A percentile compares a stretch with the other conserved stretches of the same genome.
Evolutionary conservation across 1,140 invertebrate species (phyloP).

Genomic region (Campodea augens): DNA sequence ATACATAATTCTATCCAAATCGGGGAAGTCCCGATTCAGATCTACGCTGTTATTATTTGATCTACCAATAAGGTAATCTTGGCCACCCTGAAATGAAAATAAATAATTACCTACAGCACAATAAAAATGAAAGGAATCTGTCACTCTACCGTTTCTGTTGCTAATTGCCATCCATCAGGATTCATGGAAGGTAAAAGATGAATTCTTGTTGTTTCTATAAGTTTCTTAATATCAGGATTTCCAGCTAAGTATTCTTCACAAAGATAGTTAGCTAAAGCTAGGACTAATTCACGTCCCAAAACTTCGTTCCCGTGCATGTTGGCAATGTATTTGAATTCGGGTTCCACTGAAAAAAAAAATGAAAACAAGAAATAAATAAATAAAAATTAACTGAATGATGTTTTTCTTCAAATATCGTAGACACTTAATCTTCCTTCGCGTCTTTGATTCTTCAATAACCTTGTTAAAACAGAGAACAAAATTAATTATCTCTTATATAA

Average conservation of each 20-base stretch:
- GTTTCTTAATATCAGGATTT: constrained; percentile 36
- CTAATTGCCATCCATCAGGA: constrained; percentile 70
- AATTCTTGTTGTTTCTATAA: constrained; percentile 59
- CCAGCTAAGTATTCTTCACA: constrained; percentile 45
- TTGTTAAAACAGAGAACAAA: no score
- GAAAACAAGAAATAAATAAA: no score
- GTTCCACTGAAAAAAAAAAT: constrained; percentile 38
- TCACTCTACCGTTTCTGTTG: constrained; percentile 45
- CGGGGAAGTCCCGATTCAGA: constrained; percentile 74
- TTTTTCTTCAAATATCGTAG: no score
- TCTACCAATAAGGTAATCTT: constrained; percentile 59
- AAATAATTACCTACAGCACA: constrained; percentile 4
- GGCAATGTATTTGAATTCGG: constrained; percentile 72
- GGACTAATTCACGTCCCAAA: constrained; percentile 58
- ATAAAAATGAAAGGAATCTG: constrained; percentile 15
- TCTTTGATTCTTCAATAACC: no score
- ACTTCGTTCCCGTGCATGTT: constrained; percentile 91
- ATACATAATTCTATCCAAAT: constrained; percentile 59
- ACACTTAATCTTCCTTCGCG: no score
- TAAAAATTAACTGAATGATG: no score
- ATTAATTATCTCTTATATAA: no score
- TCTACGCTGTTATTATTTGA: constrained; percentile 65
- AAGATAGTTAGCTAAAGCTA: constrained; percentile 55
- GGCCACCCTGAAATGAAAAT: constrained; percentile 26
- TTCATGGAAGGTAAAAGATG: constrained; percentile 80